phyloP scores from a whole-genome alignment of 2,113 vertebrate species.

The Pachycephala philippinensis region DNA sequence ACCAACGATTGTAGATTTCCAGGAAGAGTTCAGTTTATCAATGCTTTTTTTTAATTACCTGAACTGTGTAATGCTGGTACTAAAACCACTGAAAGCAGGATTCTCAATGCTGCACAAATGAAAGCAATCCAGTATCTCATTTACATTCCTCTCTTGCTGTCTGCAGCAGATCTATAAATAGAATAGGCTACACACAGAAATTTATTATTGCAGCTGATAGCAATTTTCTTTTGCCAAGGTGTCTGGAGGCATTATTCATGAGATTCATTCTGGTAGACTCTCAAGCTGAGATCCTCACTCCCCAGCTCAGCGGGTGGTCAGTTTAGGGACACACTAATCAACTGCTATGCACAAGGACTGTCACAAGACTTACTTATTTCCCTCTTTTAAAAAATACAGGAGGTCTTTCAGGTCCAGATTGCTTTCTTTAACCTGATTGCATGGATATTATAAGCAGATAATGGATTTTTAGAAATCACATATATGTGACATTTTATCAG shows the following conservation, averaged over 20 bases:
- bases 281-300: conserved; percentile 49
- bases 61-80: not conserved
- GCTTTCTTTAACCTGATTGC: conserved; percentile 8
- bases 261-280: conserved; percentile 44
- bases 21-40: not conserved
- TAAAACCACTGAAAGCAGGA: not conserved
- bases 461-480: not conserved
- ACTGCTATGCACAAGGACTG: not conserved
- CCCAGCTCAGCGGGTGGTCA: conserved; percentile 42
- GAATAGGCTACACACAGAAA: conserved; percentile 52
- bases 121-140: conserved; percentile 1
- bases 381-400: conserved; percentile 23
- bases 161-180: conserved; percentile 57
- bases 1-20: not conserved
- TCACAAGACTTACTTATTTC: conserved; percentile 37
- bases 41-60: conserved; percentile 6
- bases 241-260: conserved; percentile 65
- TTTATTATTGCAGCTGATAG: conserved; percentile 58
- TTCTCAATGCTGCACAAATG: not conserved
- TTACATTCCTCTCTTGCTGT: conserved; percentile 19
- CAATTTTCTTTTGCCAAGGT: conserved; percentile 60
- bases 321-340: conserved; percentile 61
- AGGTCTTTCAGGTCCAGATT: conserved; percentile 6
- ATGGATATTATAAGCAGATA: conserved; percentile 4
- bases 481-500: conserved; percentile 11